Conservation (phyloP, 1,140 invertebrate species). For the Stegodyphus mimosarum region DNA sequence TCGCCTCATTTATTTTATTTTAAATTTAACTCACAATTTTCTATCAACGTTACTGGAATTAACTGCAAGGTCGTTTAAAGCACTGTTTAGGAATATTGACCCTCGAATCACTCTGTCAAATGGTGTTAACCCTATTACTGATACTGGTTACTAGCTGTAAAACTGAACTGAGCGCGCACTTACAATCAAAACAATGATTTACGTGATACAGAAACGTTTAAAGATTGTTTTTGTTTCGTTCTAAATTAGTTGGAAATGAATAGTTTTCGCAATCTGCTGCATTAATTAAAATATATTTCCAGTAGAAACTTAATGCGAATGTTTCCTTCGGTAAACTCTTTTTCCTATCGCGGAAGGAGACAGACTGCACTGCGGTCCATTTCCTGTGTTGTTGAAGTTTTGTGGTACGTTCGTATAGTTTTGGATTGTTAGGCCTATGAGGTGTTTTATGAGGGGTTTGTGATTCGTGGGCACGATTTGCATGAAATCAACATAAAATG, state of each 20-base stretch:
- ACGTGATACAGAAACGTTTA: too few species aligned
- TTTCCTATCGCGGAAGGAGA: conserved; percentile 23
- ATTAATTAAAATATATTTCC: too few species aligned
- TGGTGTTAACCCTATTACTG: conserved; percentile 25
- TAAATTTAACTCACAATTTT: not conserved
- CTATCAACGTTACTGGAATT: not conserved
- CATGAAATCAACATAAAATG: conserved; percentile 53
- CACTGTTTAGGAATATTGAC: not conserved
- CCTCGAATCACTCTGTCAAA: conserved; percentile 11
- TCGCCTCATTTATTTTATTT: not conserved
- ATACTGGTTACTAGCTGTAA: conserved; percentile 22
- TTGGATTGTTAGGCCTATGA: conserved; percentile 57
- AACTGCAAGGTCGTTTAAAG: not conserved
- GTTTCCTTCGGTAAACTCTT: too few species aligned
- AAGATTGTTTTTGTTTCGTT: too few species aligned
- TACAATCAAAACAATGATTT: conserved; percentile 41
- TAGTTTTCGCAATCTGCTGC: too few species aligned
- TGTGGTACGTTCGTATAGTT: conserved; percentile 39
- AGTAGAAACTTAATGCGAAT: too few species aligned
- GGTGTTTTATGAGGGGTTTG: conserved; percentile 7
- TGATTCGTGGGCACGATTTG: conserved; percentile 24
- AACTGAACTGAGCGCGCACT: conserved; percentile 38
- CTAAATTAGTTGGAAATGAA: too few species aligned
- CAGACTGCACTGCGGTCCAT: conserved; percentile 39
- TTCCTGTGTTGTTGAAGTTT: conserved; percentile 58